phyloP scores from a whole-genome alignment of 2,797 vertebrate species.

The Peromyscus attwateri region DNA sequence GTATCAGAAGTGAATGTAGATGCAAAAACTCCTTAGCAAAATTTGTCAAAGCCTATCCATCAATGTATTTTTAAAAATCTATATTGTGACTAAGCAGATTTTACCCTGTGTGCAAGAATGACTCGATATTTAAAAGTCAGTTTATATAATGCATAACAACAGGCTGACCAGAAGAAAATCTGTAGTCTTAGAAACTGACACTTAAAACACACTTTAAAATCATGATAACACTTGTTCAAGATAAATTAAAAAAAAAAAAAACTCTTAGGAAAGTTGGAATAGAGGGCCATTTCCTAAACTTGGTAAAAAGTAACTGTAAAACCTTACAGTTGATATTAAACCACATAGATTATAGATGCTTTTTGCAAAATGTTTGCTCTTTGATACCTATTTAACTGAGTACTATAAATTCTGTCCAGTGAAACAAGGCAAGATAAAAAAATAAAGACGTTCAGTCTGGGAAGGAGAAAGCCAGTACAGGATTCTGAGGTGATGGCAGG shows the following conservation, averaged over 20 bases:
- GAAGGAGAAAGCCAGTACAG: neutral
- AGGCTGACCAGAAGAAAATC: neutral
- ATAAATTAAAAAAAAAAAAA: neutral
- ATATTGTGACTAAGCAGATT: neutral
- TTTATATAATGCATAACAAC: neutral
- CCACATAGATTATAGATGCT: neutral
- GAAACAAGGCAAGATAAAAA: neutral
- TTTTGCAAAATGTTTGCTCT: neutral
- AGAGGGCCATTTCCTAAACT: neutral
- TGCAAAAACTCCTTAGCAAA: neutral
- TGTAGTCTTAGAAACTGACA: neutral
- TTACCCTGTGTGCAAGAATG: neutral
- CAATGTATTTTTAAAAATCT: neutral
- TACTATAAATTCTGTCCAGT: neutral
- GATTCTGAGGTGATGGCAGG: neutral
- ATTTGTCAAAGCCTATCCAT: neutral
- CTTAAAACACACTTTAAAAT: neutral
- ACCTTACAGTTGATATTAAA: neutral
- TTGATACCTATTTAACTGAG: neutral
- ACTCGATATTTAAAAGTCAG: neutral
- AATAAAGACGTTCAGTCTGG: neutral
- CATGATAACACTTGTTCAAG: neutral
- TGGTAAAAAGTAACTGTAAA: neutral
- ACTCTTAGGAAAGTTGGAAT: neutral
- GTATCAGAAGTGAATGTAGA: neutral